Percentiles rank a stretch among this genome's conserved stretches.
phyloP scores from a whole-genome alignment of 2,888 invertebrate species.

The Erebia palarica region DNA sequence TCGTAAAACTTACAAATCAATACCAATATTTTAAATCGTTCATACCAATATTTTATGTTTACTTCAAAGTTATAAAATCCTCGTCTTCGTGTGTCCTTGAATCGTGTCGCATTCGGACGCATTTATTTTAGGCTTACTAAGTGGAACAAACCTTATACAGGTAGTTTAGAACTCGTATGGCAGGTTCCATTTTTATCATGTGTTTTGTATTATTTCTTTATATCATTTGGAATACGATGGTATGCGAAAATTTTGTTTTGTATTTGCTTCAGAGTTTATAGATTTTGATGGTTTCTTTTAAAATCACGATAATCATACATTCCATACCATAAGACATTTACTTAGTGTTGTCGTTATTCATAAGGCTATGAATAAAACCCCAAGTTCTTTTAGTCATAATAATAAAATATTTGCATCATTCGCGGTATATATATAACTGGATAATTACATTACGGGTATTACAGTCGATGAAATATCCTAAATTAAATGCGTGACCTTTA shows the following conservation, averaged over 20 bases:
- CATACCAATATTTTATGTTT: background rate
- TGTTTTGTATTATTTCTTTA: slow-evolving; percentile 25
- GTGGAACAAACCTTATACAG: slow-evolving; percentile 35
- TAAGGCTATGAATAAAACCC: background rate
- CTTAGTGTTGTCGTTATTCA: background rate
- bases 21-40: background rate
- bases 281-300: background rate
- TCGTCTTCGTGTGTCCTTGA: slow-evolving; percentile 32
- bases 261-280: slow-evolving; percentile 4
- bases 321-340: background rate
- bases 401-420: slow-evolving; percentile 22
- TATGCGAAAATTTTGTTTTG: slow-evolving; percentile 7
- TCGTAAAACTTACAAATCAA: background rate
- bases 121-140: slow-evolving; percentile 22
- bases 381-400: background rate
- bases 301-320: background rate
- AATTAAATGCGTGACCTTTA: slow-evolving; percentile 20
- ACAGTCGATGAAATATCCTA: slow-evolving; percentile 16
- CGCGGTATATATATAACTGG: slow-evolving; percentile 16
- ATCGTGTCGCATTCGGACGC: slow-evolving; percentile 29
- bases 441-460: too few species aligned
- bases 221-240: slow-evolving; percentile 12
- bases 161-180: slow-evolving; percentile 38
- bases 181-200: slow-evolving; percentile 35
- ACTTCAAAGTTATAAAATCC: slow-evolving; percentile 11